Evolutionary conservation across 1,140 invertebrate genomes (phyloP).

Genomic region (Scaptomyza hsui): DNA sequence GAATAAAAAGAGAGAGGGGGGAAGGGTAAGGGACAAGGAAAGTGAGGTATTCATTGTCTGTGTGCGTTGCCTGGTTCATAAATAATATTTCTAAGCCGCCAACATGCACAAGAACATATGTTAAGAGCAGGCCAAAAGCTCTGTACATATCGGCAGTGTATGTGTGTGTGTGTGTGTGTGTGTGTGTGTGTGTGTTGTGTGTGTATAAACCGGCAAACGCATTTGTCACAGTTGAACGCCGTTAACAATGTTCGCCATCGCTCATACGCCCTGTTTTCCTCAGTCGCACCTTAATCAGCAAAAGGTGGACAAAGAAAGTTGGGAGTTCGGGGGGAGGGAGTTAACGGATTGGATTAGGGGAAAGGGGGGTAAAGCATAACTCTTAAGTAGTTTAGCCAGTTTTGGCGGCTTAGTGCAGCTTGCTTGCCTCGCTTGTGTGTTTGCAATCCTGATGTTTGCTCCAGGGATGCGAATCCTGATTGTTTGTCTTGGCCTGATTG

Average conservation of each 20-base stretch:
- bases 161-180: constrained; percentile 18
- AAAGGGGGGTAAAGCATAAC: constrained; percentile 12
- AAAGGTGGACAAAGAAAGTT: constrained; percentile 48
- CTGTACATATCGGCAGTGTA: background rate
- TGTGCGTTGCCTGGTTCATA: constrained; percentile 70
- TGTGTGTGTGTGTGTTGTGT: constrained; percentile 35
- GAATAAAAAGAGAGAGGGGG: background rate
- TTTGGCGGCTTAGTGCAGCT: constrained; percentile 17
- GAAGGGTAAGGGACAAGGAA: constrained; percentile 4
- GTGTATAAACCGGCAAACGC: constrained; percentile 66
- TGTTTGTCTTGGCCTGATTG: constrained; percentile 69
- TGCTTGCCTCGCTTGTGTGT: constrained; percentile 14
- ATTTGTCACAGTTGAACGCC: constrained; percentile 80
- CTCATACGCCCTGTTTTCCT: constrained; percentile 34
- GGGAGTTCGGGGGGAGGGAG: background rate
- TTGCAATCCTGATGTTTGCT: constrained; percentile 27
- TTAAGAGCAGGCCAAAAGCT: constrained; percentile 36
- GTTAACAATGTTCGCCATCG: constrained; percentile 62
- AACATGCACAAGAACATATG: constrained; percentile 71
- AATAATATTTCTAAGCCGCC: constrained; percentile 77
- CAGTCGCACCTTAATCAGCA: constrained; percentile 72
- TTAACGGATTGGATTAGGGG: background rate
- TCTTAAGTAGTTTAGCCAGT: constrained; percentile 39
- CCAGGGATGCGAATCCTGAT: constrained; percentile 47
- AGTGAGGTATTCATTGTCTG: constrained; percentile 59